These are phyloP conservation scores for Perca schrenkii DNA, from an alignment of 2,113 vertebrate species.

Conservation along the genomic window DNA sequence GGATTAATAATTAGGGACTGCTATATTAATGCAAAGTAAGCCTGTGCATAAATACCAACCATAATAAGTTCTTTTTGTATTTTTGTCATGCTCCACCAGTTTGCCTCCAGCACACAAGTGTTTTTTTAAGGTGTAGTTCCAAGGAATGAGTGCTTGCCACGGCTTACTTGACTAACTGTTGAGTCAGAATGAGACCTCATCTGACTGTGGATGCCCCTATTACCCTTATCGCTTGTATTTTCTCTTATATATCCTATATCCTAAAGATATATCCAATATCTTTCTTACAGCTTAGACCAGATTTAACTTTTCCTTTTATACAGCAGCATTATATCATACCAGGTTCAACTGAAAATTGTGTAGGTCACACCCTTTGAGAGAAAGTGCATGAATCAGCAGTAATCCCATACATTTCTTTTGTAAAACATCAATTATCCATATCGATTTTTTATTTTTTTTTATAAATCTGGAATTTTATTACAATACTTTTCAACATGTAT, in stretches of 20 bases:
- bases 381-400: background rate
- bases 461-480: background rate
- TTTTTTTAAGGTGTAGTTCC: constrained; percentile 42
- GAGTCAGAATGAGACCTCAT: constrained; percentile 18
- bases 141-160: constrained; percentile 4
- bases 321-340: background rate
- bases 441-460: background rate
- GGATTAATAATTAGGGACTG: background rate
- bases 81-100: constrained; percentile 67
- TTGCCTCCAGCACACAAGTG: constrained; percentile 64
- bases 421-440: constrained; percentile 1
- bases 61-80: constrained; percentile 23
- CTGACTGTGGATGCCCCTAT: constrained; percentile 34
- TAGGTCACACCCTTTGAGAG: constrained; percentile 3
- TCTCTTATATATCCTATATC: background rate
- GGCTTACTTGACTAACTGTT: constrained; percentile 36
- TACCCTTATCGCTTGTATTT: constrained; percentile 13
- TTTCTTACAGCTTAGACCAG: background rate
- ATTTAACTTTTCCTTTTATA: background rate
- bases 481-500: background rate
- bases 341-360: background rate
- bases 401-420: background rate
- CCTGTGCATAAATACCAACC: constrained; percentile 11
- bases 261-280: background rate
- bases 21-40: constrained; percentile 13